A percentile compares a stretch with the other conserved stretches of the same genome.
These are phyloP conservation scores for Pogonophryne albipinna DNA, from an alignment of 2,797 vertebrate genomes.

Conservation along the genomic window DNA sequence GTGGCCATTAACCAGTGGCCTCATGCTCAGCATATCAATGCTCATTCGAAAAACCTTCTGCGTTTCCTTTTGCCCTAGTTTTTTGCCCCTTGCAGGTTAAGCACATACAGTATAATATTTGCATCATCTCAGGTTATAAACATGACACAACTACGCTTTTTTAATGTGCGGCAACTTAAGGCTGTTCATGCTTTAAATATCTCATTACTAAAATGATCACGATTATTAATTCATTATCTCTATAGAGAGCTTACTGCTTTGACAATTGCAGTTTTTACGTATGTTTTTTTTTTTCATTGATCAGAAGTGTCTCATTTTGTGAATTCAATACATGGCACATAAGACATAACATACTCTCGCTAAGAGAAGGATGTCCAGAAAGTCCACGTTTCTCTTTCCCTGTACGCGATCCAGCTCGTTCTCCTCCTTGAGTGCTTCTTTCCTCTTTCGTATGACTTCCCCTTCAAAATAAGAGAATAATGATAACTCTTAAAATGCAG, in stretches of 20 bases:
- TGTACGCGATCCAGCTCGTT: constrained; percentile 75
- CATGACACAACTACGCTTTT: too few relatives aligned
- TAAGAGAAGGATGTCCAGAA: constrained; percentile 69
- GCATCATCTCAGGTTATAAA: not conserved
- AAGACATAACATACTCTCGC: too few relatives aligned
- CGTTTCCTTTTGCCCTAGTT: not conserved
- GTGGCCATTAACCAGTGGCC: constrained; percentile 2
- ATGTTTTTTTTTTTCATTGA: not conserved
- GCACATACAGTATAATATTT: not conserved
- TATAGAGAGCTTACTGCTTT: not conserved
- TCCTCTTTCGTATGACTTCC: constrained; percentile 87
- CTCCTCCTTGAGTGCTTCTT: constrained; percentile 78
- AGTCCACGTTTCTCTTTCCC: constrained; percentile 86
- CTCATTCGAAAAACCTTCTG: not conserved
- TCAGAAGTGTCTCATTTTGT: too few relatives aligned
- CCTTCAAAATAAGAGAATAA: constrained; percentile 74
- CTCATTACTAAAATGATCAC: not conserved
- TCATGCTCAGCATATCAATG: constrained; percentile 17
- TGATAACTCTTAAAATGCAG: not conserved
- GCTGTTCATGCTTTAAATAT: not conserved
- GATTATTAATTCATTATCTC: not conserved
- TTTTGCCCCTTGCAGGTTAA: not conserved
- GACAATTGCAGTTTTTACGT: not conserved
- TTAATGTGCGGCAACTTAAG: too few relatives aligned
- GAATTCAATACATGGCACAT: too few relatives aligned